Evolutionary conservation across 2,888 invertebrate species (phyloP).

Genomic region (Tridacna gigas): DNA sequence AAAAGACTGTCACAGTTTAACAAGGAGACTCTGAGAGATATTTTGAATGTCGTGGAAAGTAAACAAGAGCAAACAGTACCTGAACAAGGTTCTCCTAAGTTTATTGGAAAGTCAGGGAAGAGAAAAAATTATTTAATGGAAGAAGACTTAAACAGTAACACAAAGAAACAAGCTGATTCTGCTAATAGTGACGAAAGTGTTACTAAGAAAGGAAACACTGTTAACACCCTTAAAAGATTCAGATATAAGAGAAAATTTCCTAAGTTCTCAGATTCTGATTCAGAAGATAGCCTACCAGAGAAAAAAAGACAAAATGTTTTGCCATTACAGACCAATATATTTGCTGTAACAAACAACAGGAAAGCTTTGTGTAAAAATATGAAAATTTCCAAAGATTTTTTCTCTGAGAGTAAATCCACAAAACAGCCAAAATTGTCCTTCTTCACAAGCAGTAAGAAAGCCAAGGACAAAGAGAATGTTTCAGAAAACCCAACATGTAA

Average conservation of each 20-base stretch:
- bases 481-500: background rate
- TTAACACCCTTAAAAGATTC: background rate
- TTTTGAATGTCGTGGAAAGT: conserved; percentile 2
- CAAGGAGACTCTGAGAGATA: conserved; percentile 5
- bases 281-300: conserved; percentile 38
- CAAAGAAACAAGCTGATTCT: background rate
- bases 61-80: background rate
- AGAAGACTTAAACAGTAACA: background rate
- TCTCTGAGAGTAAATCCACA: conserved; percentile 6
- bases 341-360: background rate
- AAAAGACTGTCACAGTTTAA: conserved; percentile 9
- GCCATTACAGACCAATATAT: background rate
- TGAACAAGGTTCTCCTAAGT: conserved; percentile 16
- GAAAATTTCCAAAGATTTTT: conserved; percentile 19
- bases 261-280: conserved; percentile 62
- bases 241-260: conserved; percentile 57
- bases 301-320: conserved; percentile 14
- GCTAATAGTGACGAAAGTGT: background rate
- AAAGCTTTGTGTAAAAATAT: conserved; percentile 10
- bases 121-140: background rate
- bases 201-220: background rate
- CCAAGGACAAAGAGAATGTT: background rate
- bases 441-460: conserved; percentile 5
- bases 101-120: background rate
- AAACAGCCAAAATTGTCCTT: conserved; percentile 2